Base-by-base conservation (phyloP, 2,113 vertebrate species). In the Percina caprodes region DNA sequence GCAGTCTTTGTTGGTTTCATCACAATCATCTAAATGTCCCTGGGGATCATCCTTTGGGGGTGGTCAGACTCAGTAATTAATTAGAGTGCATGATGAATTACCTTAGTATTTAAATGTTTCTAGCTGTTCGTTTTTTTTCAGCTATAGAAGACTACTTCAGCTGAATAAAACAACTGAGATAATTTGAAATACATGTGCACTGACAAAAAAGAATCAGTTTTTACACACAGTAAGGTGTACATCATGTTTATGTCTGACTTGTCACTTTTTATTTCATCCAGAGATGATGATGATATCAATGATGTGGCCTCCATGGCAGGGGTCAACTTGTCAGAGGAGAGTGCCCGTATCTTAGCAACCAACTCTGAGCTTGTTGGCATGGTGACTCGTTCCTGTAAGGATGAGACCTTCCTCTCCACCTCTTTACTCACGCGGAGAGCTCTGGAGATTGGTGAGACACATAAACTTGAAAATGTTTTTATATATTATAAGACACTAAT, bases 251-350 rank as follows among this genome's bases (percentile, higher is more conserved):
- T 12, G 16, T 51, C 3, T 65, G 10, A 63, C 18, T 46, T 11
- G 35, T 62, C 4, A 2, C 8, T 63, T 65, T 16, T 15, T 24
- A 2, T 83, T 46, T 67, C 23, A 39, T 16, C 35, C 88, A 98
- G 97, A 94, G 97, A 98, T 23, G 97, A 99, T 0, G 97, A 98
- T 42, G 97, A 98, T 85, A 97, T 98, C 85, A 98, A 98, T 8
- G 97, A 97, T 6, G 97, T 98, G 80, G 96, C 97, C 3, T 98
- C 97, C 2, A 98, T 98, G 97, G 97, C 97, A 0, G 97, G 97
- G 52, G 97, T 98, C 60, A 98, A 98, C 91, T 86, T 99, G 39
- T 97, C 97, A 0, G 97, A 98, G 90, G 97, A 99, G 90, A 98
- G 95, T 2, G 97, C 96, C 4, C 93, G 96, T 42, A 98, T 99